Evolutionary conservation across 2,113 vertebrate genomes (phyloP), one percentile per base, ranked within the genome.

Genomic region (Paralichthys olivaceus): DNA sequence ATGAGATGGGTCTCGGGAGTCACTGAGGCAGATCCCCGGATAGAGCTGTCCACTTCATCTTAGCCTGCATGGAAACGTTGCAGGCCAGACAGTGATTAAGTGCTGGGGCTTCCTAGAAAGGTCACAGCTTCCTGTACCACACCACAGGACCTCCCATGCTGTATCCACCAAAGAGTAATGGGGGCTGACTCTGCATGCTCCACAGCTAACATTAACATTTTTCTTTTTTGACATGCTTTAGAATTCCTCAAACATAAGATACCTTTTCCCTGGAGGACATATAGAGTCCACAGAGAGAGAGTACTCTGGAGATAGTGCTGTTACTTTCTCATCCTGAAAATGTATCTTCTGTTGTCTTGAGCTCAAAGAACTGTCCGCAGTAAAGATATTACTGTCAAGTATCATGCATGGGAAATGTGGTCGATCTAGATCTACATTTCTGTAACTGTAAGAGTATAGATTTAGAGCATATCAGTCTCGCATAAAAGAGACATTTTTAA

Each of bases 11-110:
- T 86, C 91, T 91, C 77, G 67, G 85, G 87, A 92, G 91, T 87
- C 87, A 90, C 66, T 51, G 81, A 88, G 89, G 90, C 89, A 85
- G 87, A 92, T 93, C 91, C 85, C 91, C 55, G 69, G 93, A 93
- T 92, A 93, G 84, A 93, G 89, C 83, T 81, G 87, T 93, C 92
- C 87, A 92, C 91, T 94, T 93, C 89, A 92, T 93, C 91, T 93
- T 88, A 72, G 75, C 77, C 87, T 78, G 75, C 80, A 79, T 79
- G 75, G 90, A 86, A 89, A 89, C 72, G 59, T 81, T 86, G 82
- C 55, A n/a, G 84, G 73, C 68, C 81, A 88, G 91, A 94, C 91
- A 94, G 84, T 94, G 94, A 94, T 94, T 84, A 90, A 94, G 92
- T 91, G 80, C 53, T 73, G 56, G 34, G 72, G 85, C 82, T 81